phyloP scores from a whole-genome alignment of 92 coral and sea anemone genomes.

The Virgularia gustaviana region DNA sequence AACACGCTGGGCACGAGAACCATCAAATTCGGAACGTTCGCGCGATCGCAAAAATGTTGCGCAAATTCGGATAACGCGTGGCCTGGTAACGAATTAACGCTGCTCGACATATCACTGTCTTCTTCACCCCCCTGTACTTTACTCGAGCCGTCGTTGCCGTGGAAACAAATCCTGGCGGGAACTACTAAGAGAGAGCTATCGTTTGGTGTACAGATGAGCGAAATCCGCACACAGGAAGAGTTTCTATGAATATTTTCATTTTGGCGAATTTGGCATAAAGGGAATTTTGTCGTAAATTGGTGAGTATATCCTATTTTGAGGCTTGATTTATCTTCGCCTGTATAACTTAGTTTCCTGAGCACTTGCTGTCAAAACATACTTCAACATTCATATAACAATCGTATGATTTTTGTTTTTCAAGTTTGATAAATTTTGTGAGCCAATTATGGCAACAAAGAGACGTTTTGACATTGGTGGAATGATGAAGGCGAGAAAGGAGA shows the following conservation, averaged over 20 bases:
- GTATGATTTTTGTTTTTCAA: constrained; percentile 3
- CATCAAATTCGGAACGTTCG: constrained; percentile 1
- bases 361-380: background rate
- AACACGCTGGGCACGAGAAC: too few species aligned
- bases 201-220: background rate
- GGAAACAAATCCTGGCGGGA: background rate
- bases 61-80: background rate
- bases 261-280: background rate
- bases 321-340: constrained; percentile 3
- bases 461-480: constrained; percentile 7
- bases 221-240: background rate
- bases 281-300: constrained; percentile 5
- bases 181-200: background rate
- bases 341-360: background rate
- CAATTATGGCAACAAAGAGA: background rate
- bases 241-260: background rate
- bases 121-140: background rate
- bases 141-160: background rate
- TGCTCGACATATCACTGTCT: background rate
- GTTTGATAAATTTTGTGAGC: constrained; percentile 1
- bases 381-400: constrained; percentile 1
- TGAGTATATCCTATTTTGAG: constrained; percentile 13
- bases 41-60: background rate
- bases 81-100: constrained; percentile 1
- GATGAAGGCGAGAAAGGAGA: too few species aligned